Base-by-base conservation (phyloP, 2,797 vertebrate species). In the Eulemur rubriventer region DNA sequence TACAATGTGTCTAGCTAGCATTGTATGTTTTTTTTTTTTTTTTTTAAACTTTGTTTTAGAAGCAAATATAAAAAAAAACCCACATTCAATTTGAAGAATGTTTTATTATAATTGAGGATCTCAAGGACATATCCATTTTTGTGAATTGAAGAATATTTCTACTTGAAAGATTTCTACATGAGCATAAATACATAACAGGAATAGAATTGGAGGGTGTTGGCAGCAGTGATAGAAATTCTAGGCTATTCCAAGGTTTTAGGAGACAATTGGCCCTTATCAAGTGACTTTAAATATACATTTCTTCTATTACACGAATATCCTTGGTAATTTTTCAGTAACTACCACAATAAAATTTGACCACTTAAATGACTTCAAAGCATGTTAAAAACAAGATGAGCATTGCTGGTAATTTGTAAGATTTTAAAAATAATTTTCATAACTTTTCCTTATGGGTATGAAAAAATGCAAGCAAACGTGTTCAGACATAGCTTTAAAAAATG, bases 361-460 rank as follows among this genome's bases (percentile, higher is more conserved):
- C 33, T 96, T 91, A 11, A 67, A 96, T 97, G 61, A 72, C 82
- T 95, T 95, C 84, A 97, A 96, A 92, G 65, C 9, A 69, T 48
- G 78, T 91, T 33, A 89, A 96, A 97, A 96, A 46, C 9, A 91
- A 94, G 52, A 95, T 88, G 84, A 91, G 33, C 73, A 61, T 97
- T 98, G 72, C 52, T 73, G 89, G 73, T 83, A 94, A 85, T 85
- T 24, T 16, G 35, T 88, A 97, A 89, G 96, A 97, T 96, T 97
- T 98, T 96, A 3, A 82, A 85, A 79, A 86, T 73, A 83, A 84
- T 97, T 94, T 98, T 97, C 92, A 97, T 89, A 96, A 87, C 75
- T 97, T 92, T 89, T 97, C 79, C 93, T 95, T 85, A 91, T 97
- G 65, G 82, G 88, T 96, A 69, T 95, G 97, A 98, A 98, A 98